Base-by-base conservation (phyloP, 92 coral and sea anemone species). In the Epizoanthus stellaris region DNA sequence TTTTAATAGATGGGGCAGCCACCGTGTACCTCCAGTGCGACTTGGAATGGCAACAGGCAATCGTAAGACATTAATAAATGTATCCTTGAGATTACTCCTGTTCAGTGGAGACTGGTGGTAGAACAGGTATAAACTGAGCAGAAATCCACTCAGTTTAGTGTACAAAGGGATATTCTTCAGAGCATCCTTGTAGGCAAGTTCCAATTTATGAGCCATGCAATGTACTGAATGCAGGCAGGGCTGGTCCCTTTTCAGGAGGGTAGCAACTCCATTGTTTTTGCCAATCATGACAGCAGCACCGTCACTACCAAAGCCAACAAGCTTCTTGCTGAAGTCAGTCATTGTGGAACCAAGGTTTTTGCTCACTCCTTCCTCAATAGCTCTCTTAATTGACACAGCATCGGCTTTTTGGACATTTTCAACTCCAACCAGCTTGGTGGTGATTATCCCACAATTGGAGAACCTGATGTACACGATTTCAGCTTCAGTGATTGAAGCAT, bases 201-300 rank as follows among this genome's bases (percentile, higher is more conserved):
- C 88, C 75, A 85, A 76, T 85, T 75, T 85, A 76, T 76, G 88
- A 9, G 68, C 84, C 69, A 85, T 65, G 47, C 88, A 85, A 58
- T 85, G 88, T 23, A 85, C 71, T 38, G 76, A 20, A 47, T 53
- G 13, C 16, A 85, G 54, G 88, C 52, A 75, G 42, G 88, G 82
- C 4, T 66, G 67, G n/a, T 39, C 60, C 69, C 69, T 57, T 67
- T 66, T 85, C 76, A 85, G 75, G 14, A 85, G 69, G 19, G 88
- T 82, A 63, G 88, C 88, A 85, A 85, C 83, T 23, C 88, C 88
- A 19, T 85, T 85, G 16, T 66, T 6, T 30, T 17, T 67, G 1
- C 88, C 88, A 53, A 39, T 66, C 75, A 85, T 85, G 4, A 85
- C 77, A 4, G 82, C 59, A 40, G 84, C 88, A 68, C 84, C 83